Evolutionary conservation across 2,888 invertebrate genomes (phyloP).

Genomic region (Drosophila siamana): DNA sequence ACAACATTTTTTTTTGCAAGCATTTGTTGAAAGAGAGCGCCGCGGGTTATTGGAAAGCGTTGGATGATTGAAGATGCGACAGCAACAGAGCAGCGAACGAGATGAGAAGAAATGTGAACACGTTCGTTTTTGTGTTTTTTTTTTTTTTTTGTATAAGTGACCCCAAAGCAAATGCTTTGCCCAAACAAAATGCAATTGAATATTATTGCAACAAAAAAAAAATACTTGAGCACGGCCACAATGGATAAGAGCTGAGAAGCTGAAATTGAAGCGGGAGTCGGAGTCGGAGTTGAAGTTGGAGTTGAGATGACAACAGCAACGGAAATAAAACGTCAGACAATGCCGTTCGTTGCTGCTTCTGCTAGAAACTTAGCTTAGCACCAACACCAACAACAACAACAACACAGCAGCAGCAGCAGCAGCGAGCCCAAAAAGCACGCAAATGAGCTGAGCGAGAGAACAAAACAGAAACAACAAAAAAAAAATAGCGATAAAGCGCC

Average conservation of each 20-base stretch:
- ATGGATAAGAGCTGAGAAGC: constrained; percentile 35
- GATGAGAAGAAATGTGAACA: constrained; percentile 22
- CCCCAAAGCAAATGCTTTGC: constrained; percentile 30
- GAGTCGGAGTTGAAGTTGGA: constrained; percentile 12
- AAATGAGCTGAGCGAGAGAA: constrained; percentile 29
- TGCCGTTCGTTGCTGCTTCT: constrained; percentile 18
- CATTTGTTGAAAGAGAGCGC: constrained; percentile 29
- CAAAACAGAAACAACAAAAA: constrained; percentile 19
- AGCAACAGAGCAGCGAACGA: neutral
- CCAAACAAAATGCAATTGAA: constrained; percentile 63
- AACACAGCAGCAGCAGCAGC: constrained; percentile 17
- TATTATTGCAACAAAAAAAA: constrained; percentile 55
- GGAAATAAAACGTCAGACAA: constrained; percentile 50
- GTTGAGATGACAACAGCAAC: constrained; percentile 22
- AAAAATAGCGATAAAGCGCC: constrained; percentile 37
- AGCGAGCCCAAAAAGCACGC: constrained; percentile 26
- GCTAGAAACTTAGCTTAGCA: constrained; percentile 26
- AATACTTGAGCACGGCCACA: constrained; percentile 67
- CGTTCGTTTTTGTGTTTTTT: constrained; percentile 1
- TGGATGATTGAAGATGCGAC: constrained; percentile 18
- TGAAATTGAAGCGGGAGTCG: constrained; percentile 20
- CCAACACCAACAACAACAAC: constrained; percentile 18
- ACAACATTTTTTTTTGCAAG: constrained; percentile 37
- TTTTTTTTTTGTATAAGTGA: constrained; percentile 37
- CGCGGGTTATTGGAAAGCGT: constrained; percentile 45